Conservation (phyloP, 2,888 invertebrate species). For the Agrochola lychnidis region DNA sequence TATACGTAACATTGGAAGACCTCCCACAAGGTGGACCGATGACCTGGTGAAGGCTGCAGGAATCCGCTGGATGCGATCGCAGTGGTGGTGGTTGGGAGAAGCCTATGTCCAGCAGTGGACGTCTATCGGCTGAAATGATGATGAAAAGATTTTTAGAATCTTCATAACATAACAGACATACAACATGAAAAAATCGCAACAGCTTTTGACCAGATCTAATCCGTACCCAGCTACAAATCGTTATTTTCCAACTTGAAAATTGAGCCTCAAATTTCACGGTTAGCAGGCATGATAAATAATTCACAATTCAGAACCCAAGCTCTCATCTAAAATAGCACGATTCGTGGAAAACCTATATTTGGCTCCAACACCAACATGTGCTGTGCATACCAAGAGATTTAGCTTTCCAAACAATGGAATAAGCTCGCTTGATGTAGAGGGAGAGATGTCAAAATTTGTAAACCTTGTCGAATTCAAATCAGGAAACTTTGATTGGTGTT, state of each 20-base stretch:
- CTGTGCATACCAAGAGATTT: background rate
- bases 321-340: slow-evolving; percentile 20
- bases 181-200: background rate
- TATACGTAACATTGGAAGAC: too few species aligned
- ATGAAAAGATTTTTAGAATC: too few species aligned
- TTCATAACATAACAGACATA: too few species aligned
- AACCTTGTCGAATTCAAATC: background rate
- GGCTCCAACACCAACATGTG: background rate
- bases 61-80: too few species aligned
- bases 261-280: background rate
- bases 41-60: too few species aligned
- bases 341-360: slow-evolving; percentile 14
- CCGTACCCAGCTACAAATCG: background rate
- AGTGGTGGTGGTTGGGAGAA: too few species aligned
- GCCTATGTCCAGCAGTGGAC: too few species aligned
- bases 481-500: slow-evolving; percentile 15
- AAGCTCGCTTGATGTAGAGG: background rate
- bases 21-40: too few species aligned
- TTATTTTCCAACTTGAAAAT: background rate
- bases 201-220: too few species aligned
- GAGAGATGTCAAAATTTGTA: slow-evolving; percentile 4
- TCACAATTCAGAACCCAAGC: background rate
- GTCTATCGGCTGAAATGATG: too few species aligned
- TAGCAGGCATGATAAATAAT: slow-evolving; percentile 1
- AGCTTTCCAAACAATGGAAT: slow-evolving; percentile 22